phyloP scores from a whole-genome alignment of 2,888 invertebrate species.

The Eulithis prunata region DNA sequence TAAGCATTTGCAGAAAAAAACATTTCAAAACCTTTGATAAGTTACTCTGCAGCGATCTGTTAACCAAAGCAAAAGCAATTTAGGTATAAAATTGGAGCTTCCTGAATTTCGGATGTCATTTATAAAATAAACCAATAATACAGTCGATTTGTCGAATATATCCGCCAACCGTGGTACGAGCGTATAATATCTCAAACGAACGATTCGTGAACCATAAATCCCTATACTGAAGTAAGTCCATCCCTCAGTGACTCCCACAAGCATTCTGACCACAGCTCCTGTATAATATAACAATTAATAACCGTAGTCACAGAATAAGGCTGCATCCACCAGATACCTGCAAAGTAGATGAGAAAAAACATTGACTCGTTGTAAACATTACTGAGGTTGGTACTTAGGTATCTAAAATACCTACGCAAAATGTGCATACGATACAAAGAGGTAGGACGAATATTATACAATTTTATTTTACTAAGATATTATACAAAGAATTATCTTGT shows the following conservation, averaged over 20 bases:
- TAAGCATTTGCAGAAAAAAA: neutral
- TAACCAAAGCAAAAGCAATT: constrained; percentile 3
- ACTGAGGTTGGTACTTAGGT: too few species aligned
- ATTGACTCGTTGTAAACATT: too few species aligned
- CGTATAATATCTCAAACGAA: constrained; percentile 35
- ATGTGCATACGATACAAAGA: too few species aligned
- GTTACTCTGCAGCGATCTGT: neutral
- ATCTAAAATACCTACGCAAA: too few species aligned
- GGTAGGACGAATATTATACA: too few species aligned
- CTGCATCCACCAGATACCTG: neutral
- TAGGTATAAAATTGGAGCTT: constrained; percentile 12
- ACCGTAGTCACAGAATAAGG: constrained; percentile 40
- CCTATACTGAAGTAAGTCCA: constrained; percentile 14
- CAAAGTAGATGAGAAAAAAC: too few species aligned
- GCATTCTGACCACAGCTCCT: constrained; percentile 29
- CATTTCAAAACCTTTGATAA: neutral
- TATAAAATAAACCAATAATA: constrained; percentile 8
- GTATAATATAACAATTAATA: constrained; percentile 62
- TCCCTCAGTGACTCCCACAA: constrained; percentile 29
- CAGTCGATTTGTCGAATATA: constrained; percentile 32
- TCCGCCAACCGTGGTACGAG: constrained; percentile 27
- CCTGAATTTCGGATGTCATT: constrained; percentile 12
- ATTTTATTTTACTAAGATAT: too few species aligned
- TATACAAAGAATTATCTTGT: too few species aligned
- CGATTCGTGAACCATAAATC: constrained; percentile 25